Conservation (phyloP, 2,113 vertebrate species). For the Kobus ellipsiprymnus region DNA sequence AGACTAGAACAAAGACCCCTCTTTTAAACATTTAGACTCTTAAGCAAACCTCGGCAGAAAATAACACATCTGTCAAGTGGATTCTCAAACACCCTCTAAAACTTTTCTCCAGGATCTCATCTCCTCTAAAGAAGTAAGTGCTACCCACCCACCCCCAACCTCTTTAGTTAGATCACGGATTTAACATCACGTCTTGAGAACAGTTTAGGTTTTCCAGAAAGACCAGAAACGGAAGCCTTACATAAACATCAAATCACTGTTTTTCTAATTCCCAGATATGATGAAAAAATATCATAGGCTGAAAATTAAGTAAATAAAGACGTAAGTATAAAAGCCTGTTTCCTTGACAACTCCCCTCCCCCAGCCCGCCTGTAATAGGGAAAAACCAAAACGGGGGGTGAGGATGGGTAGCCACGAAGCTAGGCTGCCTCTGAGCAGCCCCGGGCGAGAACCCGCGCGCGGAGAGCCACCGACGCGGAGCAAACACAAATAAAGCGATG, state of each 20-base stretch:
- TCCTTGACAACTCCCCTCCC: constrained; percentile 73
- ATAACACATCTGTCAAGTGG: fast-evolving
- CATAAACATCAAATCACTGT: background rate
- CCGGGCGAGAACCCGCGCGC: background rate
- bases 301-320: constrained; percentile 20
- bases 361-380: background rate
- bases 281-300: background rate
- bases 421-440: background rate
- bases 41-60: background rate
- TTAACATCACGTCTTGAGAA: background rate
- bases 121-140: background rate
- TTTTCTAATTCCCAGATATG: background rate
- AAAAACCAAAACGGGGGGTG: constrained; percentile 35
- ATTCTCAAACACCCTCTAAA: background rate
- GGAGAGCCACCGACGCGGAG: background rate
- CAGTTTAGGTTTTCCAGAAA: background rate
- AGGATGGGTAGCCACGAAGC: constrained; percentile 37
- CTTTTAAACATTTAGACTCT: background rate
- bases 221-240: background rate
- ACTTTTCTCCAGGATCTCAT: background rate
- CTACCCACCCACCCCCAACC: background rate
- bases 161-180: background rate
- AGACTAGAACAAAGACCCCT: background rate
- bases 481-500: background rate
- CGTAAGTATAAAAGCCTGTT: constrained; percentile 56